Base-by-base conservation (phyloP, 2,113 vertebrate species). In the Alectura lathami region DNA sequence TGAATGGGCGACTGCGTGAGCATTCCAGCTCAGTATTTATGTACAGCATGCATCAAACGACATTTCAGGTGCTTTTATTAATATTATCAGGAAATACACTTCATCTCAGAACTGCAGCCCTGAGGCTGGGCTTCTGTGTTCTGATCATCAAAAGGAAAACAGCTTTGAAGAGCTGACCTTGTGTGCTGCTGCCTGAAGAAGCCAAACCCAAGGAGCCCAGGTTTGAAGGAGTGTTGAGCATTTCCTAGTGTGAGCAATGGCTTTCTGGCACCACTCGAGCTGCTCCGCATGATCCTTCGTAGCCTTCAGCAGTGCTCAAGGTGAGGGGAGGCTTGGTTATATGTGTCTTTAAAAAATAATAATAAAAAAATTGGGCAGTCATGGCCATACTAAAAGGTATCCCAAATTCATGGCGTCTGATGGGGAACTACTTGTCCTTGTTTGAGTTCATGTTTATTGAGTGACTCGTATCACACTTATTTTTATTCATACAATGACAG, bases 51-150 rank as follows among this genome's bases (percentile, higher is more conserved):
- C 51, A 91, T 43, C 67, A 83, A 91, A 89, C 54, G 79, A 67
- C 63, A 63, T 94, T 95, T 94, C 43, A 81, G 75, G 40, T 72
- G 48, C 57, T 73, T 23, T 69, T 82, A 69, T 53, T 92, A 91
- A 80, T 70, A 85, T 69, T 89, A 29, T 40, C 90, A 80, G 74
- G 43, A 91, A 81, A 86, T 73, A 66, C 1, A 70, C 15, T 63
- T 83, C 9, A 74, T 34, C 56, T 77, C 48, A 70, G 51, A 86
- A 88, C 80, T 86, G 51, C 42, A 40, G 17, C 91, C 82, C 29
- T 82, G 47, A 30, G 45, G 22, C 83, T 8, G 2, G 45, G 36
- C 27, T 67, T 90, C 93, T 86, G 38, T 88, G 18, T 27, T 91
- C 20, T 47, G 11, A 85, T 13, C 27, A 83, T 73, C 38, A 76